Evolutionary conservation across 2,888 invertebrate genomes (phyloP), one percentile per base, ranked within the genome.

Genomic region (Sarcophaga subvicina): DNA sequence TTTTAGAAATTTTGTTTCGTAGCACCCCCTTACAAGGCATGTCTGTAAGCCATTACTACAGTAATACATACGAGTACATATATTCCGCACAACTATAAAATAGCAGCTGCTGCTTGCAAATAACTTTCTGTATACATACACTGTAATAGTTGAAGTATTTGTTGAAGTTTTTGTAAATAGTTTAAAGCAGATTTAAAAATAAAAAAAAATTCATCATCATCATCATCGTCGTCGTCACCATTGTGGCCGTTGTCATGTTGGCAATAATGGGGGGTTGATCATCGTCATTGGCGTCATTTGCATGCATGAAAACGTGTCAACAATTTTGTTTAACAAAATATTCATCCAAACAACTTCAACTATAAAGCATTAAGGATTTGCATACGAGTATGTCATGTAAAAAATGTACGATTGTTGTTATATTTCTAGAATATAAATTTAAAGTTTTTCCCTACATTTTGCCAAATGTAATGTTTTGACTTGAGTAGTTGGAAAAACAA

Each of bases 221-320:
- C 86, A 72, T 69, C 78, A 64, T 71, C 54, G 0, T 54, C 76
- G 54, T 49, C 73, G 63, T 69, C 86, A 63, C 64, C 78, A 73
- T 71, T 17, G 17, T 54, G 54, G 12, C 8, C 8, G 8, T 37
- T 8, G 8, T 37, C 10, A 37, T 12, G 54, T 14, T 14, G 54
- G 14, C 54, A 14, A 14, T 54, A 54, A 54, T 54, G 54, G 14
- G 49, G 54, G 54, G 37, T 14, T 17, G 17, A 54, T 54, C 54
- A 54, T 54, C 54, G 54, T 54, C 81, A 79, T 78, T 84, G 79
- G 81, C 87, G 84, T 87, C 84, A 87, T 84, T 87, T 87, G 84
- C 87, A 87, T 84, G 87, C 84, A 87, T 79, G 76, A 71, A 79
- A 17, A 87, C 81, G 79, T 87, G 87, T 82, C 87, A 87, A 84